phyloP scores from a whole-genome alignment of 2,797 vertebrate species.

The Synaphobranchus kaupii region DNA sequence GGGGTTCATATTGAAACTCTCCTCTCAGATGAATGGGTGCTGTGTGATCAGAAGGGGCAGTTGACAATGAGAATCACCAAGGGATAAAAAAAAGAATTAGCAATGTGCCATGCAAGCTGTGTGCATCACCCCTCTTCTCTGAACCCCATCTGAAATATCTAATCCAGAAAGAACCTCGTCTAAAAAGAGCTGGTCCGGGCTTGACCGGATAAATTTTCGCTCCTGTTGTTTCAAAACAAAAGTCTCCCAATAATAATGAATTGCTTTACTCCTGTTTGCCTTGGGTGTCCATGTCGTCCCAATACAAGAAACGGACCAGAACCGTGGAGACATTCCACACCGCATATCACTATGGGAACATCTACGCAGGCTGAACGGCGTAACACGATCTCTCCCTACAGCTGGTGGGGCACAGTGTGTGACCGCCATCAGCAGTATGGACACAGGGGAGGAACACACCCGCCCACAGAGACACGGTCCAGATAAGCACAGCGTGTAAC shows the following conservation, averaged over 20 bases:
- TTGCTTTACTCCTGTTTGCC: not conserved
- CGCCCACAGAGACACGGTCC: not conserved
- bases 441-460: not conserved
- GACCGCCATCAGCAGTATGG: not conserved
- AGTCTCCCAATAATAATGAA: constrained; percentile 1
- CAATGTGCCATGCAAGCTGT: not conserved
- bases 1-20: not conserved
- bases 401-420: not conserved
- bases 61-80: not conserved
- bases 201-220: not conserved
- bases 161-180: not conserved
- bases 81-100: not conserved
- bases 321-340: not conserved
- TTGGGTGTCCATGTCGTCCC: not conserved
- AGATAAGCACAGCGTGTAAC: constrained; percentile 17
- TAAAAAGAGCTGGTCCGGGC: not conserved
- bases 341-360: constrained; percentile 24
- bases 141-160: not conserved
- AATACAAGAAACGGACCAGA: not conserved
- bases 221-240: not conserved
- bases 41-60: not conserved
- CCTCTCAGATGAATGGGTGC: not conserved
- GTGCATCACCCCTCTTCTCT: not conserved
- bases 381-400: constrained; percentile 20
- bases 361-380: not conserved